Percentiles rank a stretch among this genome's conserved stretches.
phyloP scores from a whole-genome alignment of 2,888 invertebrate genomes.

The Heliconius aoede region DNA sequence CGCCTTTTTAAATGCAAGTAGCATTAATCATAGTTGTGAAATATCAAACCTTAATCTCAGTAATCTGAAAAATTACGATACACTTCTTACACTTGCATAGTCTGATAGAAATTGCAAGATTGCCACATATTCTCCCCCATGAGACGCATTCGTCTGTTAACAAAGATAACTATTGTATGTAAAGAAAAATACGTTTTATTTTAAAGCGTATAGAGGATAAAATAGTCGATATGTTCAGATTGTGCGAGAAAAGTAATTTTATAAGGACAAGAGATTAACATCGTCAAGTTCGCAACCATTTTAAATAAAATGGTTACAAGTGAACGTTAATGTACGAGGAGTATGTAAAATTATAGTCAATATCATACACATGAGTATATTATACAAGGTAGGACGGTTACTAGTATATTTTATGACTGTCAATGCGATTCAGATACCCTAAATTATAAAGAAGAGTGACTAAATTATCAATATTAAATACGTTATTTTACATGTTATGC shows the following conservation, averaged over 20 bases:
- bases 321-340: background rate
- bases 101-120: constrained; percentile 41
- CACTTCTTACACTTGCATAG: constrained; percentile 20
- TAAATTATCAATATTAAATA: background rate
- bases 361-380: too few relatives aligned
- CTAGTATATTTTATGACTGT: too few relatives aligned
- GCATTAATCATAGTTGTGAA: background rate
- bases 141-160: constrained; percentile 70
- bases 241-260: constrained; percentile 27
- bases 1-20: background rate
- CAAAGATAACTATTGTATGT: constrained; percentile 62
- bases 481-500: too few relatives aligned
- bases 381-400: too few relatives aligned
- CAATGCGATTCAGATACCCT: too few relatives aligned
- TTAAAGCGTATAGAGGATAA: constrained; percentile 46
- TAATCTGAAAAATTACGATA: constrained; percentile 11
- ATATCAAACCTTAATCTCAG: background rate
- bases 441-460: too few relatives aligned
- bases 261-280: constrained; percentile 36
- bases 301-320: background rate
- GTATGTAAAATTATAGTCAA: background rate
- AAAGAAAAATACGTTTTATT: constrained; percentile 40
- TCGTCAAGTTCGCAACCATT: constrained; percentile 10
- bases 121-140: constrained; percentile 62
- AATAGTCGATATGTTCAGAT: constrained; percentile 37